Conservation (phyloP, 2,113 vertebrate genomes). For the Prunella himalayana region DNA sequence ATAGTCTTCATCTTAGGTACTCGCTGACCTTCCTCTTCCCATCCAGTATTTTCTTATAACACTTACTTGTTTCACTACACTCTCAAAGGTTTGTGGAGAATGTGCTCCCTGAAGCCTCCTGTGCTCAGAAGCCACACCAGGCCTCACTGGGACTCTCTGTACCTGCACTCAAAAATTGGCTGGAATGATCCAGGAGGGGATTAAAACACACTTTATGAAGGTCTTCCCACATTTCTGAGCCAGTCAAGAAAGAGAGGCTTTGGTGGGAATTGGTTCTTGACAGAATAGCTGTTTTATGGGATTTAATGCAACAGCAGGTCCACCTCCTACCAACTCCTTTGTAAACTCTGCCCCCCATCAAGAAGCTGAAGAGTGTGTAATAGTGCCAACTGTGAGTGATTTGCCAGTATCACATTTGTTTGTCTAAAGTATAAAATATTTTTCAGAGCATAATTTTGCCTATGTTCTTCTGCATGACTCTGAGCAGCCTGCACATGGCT, state of each 20-base stretch:
- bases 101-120: not conserved
- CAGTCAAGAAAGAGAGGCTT: not conserved
- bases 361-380: not conserved
- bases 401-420: not conserved
- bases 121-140: fast-evolving
- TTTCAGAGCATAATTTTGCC: not conserved
- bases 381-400: not conserved
- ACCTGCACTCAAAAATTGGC: not conserved
- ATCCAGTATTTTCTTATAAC: not conserved
- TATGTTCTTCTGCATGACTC: not conserved
- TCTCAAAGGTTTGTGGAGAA: not conserved
- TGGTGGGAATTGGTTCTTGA: not conserved
- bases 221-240: not conserved
- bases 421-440: not conserved
- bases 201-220: not conserved
- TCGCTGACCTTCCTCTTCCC: not conserved
- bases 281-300: not conserved
- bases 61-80: not conserved
- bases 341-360: not conserved
- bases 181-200: not conserved
- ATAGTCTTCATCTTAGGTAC: not conserved
- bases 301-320: not conserved
- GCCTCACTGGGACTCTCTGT: not conserved
- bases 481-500: not conserved
- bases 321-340: not conserved